Evolutionary conservation across 2,797 vertebrate genomes (phyloP), one percentile per base, ranked within the genome.

Genomic region (Valencia hispanica): DNA sequence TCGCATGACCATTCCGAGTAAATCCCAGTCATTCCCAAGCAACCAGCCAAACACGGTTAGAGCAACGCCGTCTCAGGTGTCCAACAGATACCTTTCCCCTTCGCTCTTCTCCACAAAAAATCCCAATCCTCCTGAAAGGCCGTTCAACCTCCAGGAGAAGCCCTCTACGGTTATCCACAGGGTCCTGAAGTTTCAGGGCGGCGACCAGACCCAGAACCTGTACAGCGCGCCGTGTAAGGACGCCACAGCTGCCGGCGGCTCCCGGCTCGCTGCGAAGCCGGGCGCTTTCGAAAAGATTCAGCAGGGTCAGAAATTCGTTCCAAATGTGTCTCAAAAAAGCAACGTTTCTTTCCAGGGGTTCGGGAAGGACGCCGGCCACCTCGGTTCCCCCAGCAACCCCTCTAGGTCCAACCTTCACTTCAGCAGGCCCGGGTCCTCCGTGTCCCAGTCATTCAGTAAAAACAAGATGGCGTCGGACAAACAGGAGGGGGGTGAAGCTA

Each of bases 111-210:
- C 91, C 73, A 87, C 84, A 73, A 93, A 87, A 78, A 92, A 85
- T 73, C 86, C 89, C 22, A 93, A 90, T 84, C 86, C 90, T 68
- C 82, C 90, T 1, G 93, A 94, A 84, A 87, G 88, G 72, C 79
- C 89, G 1, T 93, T 93, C 72, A 95, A 88, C 78, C 87, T 81
- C 51, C 93, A 90, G 0, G 95, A 95, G 76, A 95, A 94, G 85
- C 90, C 90, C 55, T 89, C 93, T 0, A 77, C 88, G 12, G 91
- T 94, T 68, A 95, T 95, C 25, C 94, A 95, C 82, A 93, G 92
- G 85, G 84, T 94, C 20, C 84, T 94, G 0, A 96, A 95, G 88
- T 91, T 77, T 72, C 94, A 95, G 74, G 93, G 92, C 4, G 93
- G 94, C 0, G 92, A 89, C 78, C 93, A 86, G 34, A 89, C 59